Evolutionary conservation across 1,140 invertebrate genomes (phyloP).

Genomic region (Rhyacophila brunnea): DNA sequence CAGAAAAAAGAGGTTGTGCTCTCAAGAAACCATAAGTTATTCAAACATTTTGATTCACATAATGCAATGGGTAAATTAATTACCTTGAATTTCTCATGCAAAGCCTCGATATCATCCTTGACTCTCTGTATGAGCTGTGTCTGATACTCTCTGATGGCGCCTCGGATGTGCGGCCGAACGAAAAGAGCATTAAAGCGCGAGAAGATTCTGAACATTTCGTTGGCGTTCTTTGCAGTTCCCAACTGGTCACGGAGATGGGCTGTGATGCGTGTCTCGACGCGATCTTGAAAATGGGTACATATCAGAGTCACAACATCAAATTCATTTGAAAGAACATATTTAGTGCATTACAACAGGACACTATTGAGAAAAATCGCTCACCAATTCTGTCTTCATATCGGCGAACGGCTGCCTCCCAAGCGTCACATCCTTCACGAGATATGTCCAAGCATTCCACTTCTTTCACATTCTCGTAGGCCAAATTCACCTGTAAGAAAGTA

Average conservation of each 20-base stretch:
- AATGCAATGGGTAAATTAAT: not conserved
- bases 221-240: slow-evolving; percentile 97
- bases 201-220: slow-evolving; percentile 99
- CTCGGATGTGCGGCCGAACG: slow-evolving; percentile 96
- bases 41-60: not conserved
- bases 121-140: slow-evolving; percentile 98
- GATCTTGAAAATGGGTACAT: slow-evolving; percentile 57
- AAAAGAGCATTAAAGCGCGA: slow-evolving; percentile 98
- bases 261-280: slow-evolving; percentile 96
- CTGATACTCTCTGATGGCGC: slow-evolving; percentile 98
- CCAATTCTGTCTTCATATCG: slow-evolving; percentile 97
- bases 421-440: slow-evolving; percentile 91
- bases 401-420: slow-evolving; percentile 94
- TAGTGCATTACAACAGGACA: too few species aligned
- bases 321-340: too few species aligned
- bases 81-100: slow-evolving; percentile 98
- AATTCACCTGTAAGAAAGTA: slow-evolving; percentile 75
- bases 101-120: slow-evolving; percentile 96
- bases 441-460: slow-evolving; percentile 98
- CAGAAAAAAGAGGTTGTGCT: too few species aligned
- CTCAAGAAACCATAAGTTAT: not conserved
- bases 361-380: slow-evolving; percentile 33
- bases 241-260: slow-evolving; percentile 94
- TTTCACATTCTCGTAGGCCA: slow-evolving; percentile 98
- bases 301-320: too few species aligned